Conservation (phyloP, 1,140 invertebrate species). For the Pentalonia nigronervosa region DNA sequence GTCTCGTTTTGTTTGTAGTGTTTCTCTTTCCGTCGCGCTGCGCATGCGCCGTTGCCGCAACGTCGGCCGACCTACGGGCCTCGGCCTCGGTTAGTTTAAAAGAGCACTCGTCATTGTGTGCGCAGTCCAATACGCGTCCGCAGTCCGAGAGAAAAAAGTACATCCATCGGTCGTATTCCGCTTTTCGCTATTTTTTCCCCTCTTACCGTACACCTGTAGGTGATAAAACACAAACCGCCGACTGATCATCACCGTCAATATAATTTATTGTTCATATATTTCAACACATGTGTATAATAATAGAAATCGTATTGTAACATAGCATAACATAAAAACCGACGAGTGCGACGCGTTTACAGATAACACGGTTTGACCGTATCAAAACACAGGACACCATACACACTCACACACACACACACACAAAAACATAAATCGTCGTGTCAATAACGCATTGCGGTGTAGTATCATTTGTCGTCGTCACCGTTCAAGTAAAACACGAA, state of each 20-base stretch:
- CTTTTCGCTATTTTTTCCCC: constrained; percentile 9
- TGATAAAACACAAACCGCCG: background rate
- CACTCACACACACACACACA: background rate
- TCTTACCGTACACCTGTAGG: background rate
- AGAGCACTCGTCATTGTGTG: constrained; percentile 57
- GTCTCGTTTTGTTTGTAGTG: background rate
- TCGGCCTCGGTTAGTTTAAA: constrained; percentile 57
- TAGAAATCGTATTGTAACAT: background rate
- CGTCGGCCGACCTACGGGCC: constrained; percentile 53
- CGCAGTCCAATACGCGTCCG: constrained; percentile 56
- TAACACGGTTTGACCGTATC: constrained; percentile 6
- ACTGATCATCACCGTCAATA: background rate
- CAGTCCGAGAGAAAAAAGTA: constrained; percentile 44
- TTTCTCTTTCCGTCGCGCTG: background rate
- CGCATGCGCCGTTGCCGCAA: constrained; percentile 10
- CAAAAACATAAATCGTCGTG: constrained; percentile 1
- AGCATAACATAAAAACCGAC: background rate
- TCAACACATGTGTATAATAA: background rate
- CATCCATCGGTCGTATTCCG: background rate
- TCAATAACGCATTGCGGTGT: constrained; percentile 19
- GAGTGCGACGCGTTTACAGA: constrained; percentile 53
- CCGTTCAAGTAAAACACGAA: constrained; percentile 12
- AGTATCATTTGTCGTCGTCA: background rate
- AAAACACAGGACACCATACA: background rate
- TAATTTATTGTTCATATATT: background rate